Evolutionary conservation across 2,888 invertebrate species (phyloP), one percentile per base, ranked within the genome.

Genomic region (Scelioninae gen. 2): DNA sequence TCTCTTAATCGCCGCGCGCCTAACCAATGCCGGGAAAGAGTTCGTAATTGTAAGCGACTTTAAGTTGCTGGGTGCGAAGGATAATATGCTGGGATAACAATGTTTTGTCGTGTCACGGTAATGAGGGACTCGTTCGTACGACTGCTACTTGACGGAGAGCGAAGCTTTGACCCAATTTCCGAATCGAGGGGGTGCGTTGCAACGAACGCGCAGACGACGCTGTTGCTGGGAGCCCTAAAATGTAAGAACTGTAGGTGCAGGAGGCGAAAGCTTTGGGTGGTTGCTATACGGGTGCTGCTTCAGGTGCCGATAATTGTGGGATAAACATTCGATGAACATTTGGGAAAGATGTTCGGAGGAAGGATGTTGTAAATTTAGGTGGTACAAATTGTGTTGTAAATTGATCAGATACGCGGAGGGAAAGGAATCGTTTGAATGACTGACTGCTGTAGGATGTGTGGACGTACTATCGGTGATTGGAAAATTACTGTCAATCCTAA

Each of bases 1-100:
- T 60, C 68, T 68, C 50, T 57, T 72, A 76, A 74, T 73, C 68
- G 70, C 52, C 70, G 48, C 43, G 48, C 39, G n/a, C 6, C 61
- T 61, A 43, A 68, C 64, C 60, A 73, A 52, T 58, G 67, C 48
- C 37, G 3, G 53, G 7, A 2, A 68, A 68, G 50, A 53, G 55
- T 28, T 37, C 19, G 31, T 61, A 67, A 68, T 63, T 67, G 57
- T 57, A 39, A 53, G 68, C 60, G 50, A 58, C 52, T 61, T 33
- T 55, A 45, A 67, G 65, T 61, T 41, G 57, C 41, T 28, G 57
- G 65, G 53, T 61, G 50, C 57, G 39, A 55, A 9, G 52, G 46
- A 71, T 57, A 69, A 64, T 48, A 46, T 33, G 46, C 22, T 22
- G 48, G 46, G 64, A 50, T 52, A 64, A 60, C 68, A 58, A 57